Evolutionary conservation across 2,113 vertebrate species (phyloP).

Genomic region (Riparia riparia): DNA sequence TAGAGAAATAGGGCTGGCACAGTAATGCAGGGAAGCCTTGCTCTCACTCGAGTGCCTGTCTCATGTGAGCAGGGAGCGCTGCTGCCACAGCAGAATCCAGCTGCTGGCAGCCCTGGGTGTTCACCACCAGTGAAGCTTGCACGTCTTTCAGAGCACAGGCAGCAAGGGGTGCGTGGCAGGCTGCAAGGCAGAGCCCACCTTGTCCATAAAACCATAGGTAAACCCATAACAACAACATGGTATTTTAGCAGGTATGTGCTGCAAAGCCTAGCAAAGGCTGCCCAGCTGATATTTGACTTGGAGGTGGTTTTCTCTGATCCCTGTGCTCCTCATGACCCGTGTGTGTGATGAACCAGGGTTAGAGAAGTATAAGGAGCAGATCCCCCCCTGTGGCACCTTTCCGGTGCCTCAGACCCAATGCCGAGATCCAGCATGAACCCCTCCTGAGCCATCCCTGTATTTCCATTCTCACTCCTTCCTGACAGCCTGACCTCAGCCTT

Average conservation of each 20-base stretch:
- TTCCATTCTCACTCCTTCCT: not conserved
- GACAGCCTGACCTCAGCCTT: not conserved
- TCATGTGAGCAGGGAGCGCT: fast-evolving
- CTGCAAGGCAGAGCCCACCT: not conserved
- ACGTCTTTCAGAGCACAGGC: fast-evolving
- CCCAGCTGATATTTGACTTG: not conserved
- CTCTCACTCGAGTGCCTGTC: not conserved
- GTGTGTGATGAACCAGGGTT: not conserved
- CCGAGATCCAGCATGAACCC: not conserved
- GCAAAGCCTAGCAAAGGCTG: not conserved
- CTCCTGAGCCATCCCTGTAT: not conserved
- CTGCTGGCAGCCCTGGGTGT: not conserved
- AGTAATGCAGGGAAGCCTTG: not conserved
- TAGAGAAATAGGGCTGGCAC: not conserved
- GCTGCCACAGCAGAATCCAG: not conserved
- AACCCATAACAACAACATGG: not conserved
- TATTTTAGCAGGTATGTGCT: not conserved
- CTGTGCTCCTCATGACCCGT: not conserved
- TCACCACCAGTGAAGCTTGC: fast-evolving
- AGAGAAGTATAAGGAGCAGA: not conserved
- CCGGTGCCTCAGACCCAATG: not conserved
- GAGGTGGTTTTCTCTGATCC: not conserved
- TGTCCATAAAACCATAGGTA: not conserved
- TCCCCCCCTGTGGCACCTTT: not conserved
- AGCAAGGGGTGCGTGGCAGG: not conserved